These are phyloP conservation scores for Phytoseiulus persimilis DNA, from an alignment of 2,888 invertebrate genomes.

Conservation along the genomic window DNA sequence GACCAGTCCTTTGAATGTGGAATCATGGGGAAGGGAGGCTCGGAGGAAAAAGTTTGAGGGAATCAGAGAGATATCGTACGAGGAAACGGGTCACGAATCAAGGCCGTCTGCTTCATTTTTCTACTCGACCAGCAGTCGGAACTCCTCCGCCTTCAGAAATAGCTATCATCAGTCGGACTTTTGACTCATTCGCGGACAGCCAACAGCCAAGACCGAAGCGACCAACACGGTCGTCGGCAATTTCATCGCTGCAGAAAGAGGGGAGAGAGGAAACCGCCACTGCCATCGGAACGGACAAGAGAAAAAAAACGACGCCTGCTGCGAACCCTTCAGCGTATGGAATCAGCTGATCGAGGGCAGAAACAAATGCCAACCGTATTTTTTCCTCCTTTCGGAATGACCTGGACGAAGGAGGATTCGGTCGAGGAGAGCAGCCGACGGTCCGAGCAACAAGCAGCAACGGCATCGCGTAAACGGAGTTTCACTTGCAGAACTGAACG, in stretches of 20 bases:
- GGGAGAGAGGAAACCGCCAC: not conserved
- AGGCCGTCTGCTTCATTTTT: not conserved
- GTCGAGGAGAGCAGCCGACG: too few species aligned
- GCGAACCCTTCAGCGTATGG: not conserved
- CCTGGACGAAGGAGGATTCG: not conserved
- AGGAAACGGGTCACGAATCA: not conserved
- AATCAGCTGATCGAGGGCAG: not conserved
- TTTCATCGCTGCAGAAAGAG: not conserved
- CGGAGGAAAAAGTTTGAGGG: not conserved
- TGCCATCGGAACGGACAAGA: not conserved
- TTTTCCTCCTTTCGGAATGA: not conserved
- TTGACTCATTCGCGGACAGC: not conserved
- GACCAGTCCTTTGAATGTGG: not conserved
- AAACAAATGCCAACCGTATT: not conserved
- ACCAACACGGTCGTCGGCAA: not conserved
- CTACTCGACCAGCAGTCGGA: not conserved
- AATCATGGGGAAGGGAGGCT: not conserved
- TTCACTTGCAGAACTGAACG: not conserved
- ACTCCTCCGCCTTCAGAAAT: not conserved
- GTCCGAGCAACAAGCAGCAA: not conserved
- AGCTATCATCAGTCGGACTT: constrained; percentile 5
- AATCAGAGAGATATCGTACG: not conserved
- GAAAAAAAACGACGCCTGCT: not conserved
- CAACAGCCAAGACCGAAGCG: not conserved
- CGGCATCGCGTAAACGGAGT: not conserved